phyloP scores from a whole-genome alignment of 2,113 vertebrate species.

The Urocolius indicus region DNA sequence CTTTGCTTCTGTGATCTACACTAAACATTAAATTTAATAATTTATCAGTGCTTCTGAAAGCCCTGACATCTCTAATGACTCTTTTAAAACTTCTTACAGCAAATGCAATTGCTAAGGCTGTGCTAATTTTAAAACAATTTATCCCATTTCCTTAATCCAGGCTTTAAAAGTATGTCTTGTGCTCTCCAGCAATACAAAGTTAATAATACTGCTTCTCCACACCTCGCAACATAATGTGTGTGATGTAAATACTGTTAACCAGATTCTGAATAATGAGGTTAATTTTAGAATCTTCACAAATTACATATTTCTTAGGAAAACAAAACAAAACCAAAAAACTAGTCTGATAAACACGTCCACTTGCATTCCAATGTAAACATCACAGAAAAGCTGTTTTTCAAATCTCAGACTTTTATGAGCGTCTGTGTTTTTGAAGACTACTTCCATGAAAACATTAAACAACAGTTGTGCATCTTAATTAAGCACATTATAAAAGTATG shows the following conservation, averaged over 20 bases:
- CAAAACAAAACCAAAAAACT: neutral
- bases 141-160: neutral
- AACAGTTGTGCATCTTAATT: slow-evolving; percentile 12
- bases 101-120: neutral
- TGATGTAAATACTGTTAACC: neutral
- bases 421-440: slow-evolving; percentile 5
- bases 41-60: neutral
- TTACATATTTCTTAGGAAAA: neutral
- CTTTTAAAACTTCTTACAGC: slow-evolving; percentile 23
- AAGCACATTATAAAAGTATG: neutral
- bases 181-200: neutral
- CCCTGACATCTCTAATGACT: slow-evolving; percentile 21
- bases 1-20: neutral
- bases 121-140: neutral
- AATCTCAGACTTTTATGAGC: neutral
- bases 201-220: neutral
- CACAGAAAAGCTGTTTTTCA: neutral
- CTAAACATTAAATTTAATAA: neutral
- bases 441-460: slow-evolving; percentile 31
- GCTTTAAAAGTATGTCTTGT: neutral
- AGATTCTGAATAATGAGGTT: neutral
- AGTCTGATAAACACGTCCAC: neutral
- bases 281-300: neutral
- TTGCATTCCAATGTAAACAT: neutral
- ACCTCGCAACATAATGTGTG: neutral